Percentiles rank a stretch among this genome's conserved stretches.
Conservation (phyloP, 1,140 invertebrate species). For the Bombus sylvicola region DNA sequence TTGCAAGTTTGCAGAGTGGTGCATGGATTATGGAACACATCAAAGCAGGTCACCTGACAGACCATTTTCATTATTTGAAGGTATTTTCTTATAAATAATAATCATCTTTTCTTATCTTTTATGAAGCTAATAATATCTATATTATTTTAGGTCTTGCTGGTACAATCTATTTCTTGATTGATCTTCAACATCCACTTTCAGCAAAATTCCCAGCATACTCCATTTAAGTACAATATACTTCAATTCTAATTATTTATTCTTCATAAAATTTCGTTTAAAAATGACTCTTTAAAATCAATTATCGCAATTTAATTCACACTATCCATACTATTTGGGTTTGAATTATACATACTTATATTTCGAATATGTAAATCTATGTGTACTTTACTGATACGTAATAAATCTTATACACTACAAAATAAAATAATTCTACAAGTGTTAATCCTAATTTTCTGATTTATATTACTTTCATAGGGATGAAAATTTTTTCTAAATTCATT, state of each 20-base stretch:
- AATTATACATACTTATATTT: background rate
- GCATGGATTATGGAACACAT: constrained; percentile 88
- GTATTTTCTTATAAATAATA: constrained; percentile 76
- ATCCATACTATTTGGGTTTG: background rate
- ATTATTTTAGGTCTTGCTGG: constrained; percentile 84
- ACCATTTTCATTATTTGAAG: constrained; percentile 94
- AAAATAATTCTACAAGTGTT: background rate
- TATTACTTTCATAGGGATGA: background rate
- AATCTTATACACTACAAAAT: background rate
- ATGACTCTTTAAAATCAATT: background rate
- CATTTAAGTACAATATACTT: constrained; percentile 61
- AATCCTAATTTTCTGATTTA: background rate
- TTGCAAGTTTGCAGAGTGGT: constrained; percentile 93
- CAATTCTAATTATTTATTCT: background rate
- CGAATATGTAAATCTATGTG: constrained; percentile 6
- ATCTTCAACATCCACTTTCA: constrained; percentile 84
- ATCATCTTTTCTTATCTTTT: constrained; percentile 16
- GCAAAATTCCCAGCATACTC: constrained; percentile 88
- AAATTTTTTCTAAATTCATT: background rate
- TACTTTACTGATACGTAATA: constrained; percentile 12
- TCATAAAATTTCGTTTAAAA: background rate
- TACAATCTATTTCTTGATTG: constrained; percentile 88
- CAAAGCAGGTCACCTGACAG: constrained; percentile 88
- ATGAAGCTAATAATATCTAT: constrained; percentile 9
- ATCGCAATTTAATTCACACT: background rate